Percentiles rank a stretch among this genome's conserved stretches.
phyloP scores from a whole-genome alignment of 2,797 vertebrate genomes.

The Euphonia xanthogaster region DNA sequence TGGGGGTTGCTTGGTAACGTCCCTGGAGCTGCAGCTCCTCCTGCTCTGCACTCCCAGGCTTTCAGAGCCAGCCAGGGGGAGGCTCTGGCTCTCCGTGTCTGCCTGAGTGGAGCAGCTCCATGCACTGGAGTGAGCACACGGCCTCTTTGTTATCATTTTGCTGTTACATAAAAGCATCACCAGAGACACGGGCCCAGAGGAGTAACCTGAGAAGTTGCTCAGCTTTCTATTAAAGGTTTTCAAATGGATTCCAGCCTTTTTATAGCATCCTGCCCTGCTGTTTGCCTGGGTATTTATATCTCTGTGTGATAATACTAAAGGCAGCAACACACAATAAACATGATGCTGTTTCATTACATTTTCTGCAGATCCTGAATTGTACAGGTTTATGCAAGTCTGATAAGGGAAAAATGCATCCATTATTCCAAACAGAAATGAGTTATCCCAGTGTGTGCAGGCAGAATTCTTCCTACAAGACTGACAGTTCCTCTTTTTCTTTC shows the following conservation, averaged over 20 bases:
- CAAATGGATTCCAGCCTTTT: background rate
- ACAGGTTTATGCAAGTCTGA: conserved; percentile 1
- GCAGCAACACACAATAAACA: background rate
- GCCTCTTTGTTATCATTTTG: background rate
- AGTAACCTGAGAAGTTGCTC: background rate
- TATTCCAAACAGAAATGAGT: background rate
- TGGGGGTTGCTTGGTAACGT: conserved; percentile 73
- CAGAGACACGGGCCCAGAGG: background rate
- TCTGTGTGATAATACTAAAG: background rate
- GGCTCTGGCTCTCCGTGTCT: background rate
- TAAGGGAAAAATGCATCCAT: background rate
- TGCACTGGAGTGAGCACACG: background rate
- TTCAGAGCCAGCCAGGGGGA: background rate
- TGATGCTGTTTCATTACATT: background rate
- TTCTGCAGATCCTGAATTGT: background rate
- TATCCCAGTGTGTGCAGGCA: background rate
- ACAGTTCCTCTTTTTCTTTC: background rate
- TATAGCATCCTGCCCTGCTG: background rate
- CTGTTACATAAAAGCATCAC: background rate
- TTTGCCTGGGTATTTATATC: background rate
- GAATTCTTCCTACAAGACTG: background rate
- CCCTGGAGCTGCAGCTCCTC: conserved; percentile 35
- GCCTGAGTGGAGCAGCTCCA: conserved; percentile 43
- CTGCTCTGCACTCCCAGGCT: conserved; percentile 28
- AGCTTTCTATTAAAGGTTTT: background rate